Conservation (phyloP, 1,140 invertebrate genomes). For the Lepidurus apus region DNA sequence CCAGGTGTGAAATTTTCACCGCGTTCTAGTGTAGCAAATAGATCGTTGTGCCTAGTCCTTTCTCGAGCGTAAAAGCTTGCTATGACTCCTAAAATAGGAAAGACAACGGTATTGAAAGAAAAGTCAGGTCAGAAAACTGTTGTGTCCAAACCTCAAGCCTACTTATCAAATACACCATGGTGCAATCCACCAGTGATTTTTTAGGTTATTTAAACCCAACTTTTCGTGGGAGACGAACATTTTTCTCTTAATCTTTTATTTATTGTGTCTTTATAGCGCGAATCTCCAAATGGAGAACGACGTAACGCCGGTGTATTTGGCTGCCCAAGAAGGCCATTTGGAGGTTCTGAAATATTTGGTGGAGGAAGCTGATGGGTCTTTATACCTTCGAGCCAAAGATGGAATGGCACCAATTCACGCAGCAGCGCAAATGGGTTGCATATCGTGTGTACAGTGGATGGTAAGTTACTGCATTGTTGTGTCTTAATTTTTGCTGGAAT, state of each 20-base stretch:
- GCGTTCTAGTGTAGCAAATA: background rate
- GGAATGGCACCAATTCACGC: slow-evolving; percentile 84
- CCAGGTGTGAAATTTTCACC: background rate
- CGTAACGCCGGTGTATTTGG: slow-evolving; percentile 80
- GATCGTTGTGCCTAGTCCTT: too few species aligned
- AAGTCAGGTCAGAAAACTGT: too few species aligned
- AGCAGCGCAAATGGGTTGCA: slow-evolving; percentile 78
- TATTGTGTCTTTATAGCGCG: slow-evolving; percentile 52
- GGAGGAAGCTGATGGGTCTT: slow-evolving; percentile 66
- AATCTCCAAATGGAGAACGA: slow-evolving; percentile 86
- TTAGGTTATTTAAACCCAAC: background rate
- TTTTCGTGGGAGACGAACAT: background rate
- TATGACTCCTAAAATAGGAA: too few species aligned
- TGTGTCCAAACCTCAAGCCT: too few species aligned
- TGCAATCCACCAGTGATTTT: background rate
- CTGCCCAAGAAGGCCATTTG: slow-evolving; percentile 78
- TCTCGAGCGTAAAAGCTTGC: too few species aligned
- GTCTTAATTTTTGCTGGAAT: background rate
- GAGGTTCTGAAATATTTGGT: slow-evolving; percentile 77
- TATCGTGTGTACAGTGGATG: slow-evolving; percentile 82
- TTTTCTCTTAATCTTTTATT: background rate
- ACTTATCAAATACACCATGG: background rate
- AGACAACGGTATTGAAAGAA: too few species aligned
- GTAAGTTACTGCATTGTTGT: slow-evolving; percentile 50
- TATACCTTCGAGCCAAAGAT: slow-evolving; percentile 72